Base-by-base conservation (phyloP, 2,797 vertebrate genomes). In the Taeniopygia guttata region DNA sequence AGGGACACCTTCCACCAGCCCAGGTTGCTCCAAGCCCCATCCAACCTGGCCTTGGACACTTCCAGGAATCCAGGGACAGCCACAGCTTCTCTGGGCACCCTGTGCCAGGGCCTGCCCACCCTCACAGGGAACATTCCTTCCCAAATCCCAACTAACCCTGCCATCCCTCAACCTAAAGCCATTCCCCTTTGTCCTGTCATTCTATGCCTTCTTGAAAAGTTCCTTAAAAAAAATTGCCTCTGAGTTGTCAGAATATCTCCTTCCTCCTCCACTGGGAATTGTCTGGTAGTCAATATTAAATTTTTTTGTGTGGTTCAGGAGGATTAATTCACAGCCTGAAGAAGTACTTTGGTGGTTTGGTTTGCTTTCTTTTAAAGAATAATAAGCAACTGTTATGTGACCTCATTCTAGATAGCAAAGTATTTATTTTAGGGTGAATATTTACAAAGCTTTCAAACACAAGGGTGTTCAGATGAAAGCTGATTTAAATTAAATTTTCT, bases 1-100 rank as follows among this genome's bases (percentile, higher is more conserved):
- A 59, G 46, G 20, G 10, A 26, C 52, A 34, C 5, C 9, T 73
- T 1, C 20, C n/a, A 30, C 13, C 1, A 0, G 0, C 11, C 40
- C n/a, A 66, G 23, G 5, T 0, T 46, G 14, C 54, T 54, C 68
- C 68, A 34, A 79, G 45, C 32, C 14, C 36, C 0, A 0, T 69
- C 63, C 73, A 70, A 0, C 26, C 38, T 51, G 36, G 32, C 27
- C 45, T 22, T 22, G 70, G 45, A 1, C 60, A 43, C 6, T 58
- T 0, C 21, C 81, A 66, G 52, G 59, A 59, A 56, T 74, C 23
- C 59, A 25, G 81, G 43, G 49, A 16, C 80, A 73, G 59, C 68
- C 68, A 55, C 80, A 69, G 46, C 55, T 60, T 3, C 78, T 52
- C 78, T 81, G 55, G 46, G 54, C 38, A 60, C 45, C 54, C 66